A percentile compares a stretch with the other conserved stretches of the same genome.
phyloP scores from a whole-genome alignment of 1,140 invertebrate species.

The Neodiprion fabricii region DNA sequence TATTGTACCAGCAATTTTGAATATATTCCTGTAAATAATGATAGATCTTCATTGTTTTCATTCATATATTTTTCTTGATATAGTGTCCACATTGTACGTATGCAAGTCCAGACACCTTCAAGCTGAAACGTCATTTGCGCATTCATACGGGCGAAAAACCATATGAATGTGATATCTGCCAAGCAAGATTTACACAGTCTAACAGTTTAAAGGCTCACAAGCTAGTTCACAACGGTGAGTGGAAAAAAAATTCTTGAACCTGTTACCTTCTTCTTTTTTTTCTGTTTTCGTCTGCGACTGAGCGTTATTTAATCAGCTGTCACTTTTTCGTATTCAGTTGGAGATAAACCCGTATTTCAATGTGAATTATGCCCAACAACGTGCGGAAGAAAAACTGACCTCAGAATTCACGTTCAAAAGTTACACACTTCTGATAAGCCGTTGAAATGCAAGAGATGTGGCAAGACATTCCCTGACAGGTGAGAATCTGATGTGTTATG shows the following conservation, averaged over 20 bases:
- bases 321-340: conserved; percentile 61
- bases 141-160: conserved; percentile 96
- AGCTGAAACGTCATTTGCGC: conserved; percentile 92
- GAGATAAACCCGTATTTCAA: conserved; percentile 94
- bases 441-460: conserved; percentile 90
- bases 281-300: conserved; percentile 17
- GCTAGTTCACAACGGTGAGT: conserved; percentile 89
- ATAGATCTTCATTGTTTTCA: too few species aligned
- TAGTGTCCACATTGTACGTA: conserved; percentile 97
- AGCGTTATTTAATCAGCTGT: conserved; percentile 11
- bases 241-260: conserved; percentile 4
- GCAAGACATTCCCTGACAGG: conserved; percentile 89
- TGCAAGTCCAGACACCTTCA: conserved; percentile 97
- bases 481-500: conserved; percentile 36
- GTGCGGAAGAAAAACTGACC: conserved; percentile 95
- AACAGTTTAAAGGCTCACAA: conserved; percentile 95
- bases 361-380: conserved; percentile 96
- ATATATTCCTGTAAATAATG: too few species aligned
- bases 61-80: conserved; percentile 35
- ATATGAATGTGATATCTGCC: conserved; percentile 93
- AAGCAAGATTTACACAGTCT: conserved; percentile 92
- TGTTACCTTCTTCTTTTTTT: conserved; percentile 23
- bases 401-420: conserved; percentile 96
- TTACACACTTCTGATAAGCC: conserved; percentile 94
- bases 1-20: too few species aligned